Evolutionary conservation across 2,797 vertebrate genomes (phyloP).

Genomic region (Pteronotus mesoamericanus): DNA sequence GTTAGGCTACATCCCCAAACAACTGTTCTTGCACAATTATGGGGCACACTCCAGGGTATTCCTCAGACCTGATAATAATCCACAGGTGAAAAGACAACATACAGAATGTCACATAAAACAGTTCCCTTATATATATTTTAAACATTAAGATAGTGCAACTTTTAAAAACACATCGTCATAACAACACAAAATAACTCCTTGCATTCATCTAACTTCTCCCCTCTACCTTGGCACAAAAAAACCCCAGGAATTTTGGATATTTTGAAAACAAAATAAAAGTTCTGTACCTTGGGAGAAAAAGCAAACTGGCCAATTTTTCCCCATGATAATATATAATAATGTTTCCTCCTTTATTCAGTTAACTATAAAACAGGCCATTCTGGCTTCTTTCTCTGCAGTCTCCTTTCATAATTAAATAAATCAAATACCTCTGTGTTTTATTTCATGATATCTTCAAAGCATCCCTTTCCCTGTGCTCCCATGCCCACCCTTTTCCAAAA

Average conservation of each 20-base stretch:
- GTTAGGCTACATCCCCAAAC: slow-evolving; percentile 84
- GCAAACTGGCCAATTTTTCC: slow-evolving; percentile 82
- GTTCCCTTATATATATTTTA: slow-evolving; percentile 84
- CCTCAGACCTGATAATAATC: slow-evolving; percentile 82
- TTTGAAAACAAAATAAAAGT: slow-evolving; percentile 74
- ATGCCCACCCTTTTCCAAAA: neutral
- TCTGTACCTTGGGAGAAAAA: slow-evolving; percentile 78
- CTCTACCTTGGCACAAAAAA: slow-evolving; percentile 93
- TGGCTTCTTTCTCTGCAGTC: slow-evolving; percentile 80
- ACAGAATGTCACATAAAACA: slow-evolving; percentile 83
- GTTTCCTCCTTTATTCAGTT: slow-evolving; percentile 74
- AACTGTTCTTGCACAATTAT: slow-evolving; percentile 81
- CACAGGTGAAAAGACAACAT: slow-evolving; percentile 85
- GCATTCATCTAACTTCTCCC: slow-evolving; percentile 84
- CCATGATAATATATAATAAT: slow-evolving; percentile 74
- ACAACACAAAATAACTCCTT: slow-evolving; percentile 85
- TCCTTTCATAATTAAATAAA: slow-evolving; percentile 84
- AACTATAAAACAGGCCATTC: slow-evolving; percentile 77
- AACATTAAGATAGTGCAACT: slow-evolving; percentile 94
- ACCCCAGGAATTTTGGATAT: slow-evolving; percentile 86
- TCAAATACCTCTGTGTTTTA: slow-evolving; percentile 79
- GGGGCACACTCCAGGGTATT: slow-evolving; percentile 82
- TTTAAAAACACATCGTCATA: slow-evolving; percentile 85
- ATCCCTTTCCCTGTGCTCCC: slow-evolving; percentile 40
- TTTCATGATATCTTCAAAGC: slow-evolving; percentile 75